A percentile compares a stretch with the other conserved stretches of the same genome.
Conservation (phyloP, 2,113 vertebrate genomes). For the Prietella phreatophila region DNA sequence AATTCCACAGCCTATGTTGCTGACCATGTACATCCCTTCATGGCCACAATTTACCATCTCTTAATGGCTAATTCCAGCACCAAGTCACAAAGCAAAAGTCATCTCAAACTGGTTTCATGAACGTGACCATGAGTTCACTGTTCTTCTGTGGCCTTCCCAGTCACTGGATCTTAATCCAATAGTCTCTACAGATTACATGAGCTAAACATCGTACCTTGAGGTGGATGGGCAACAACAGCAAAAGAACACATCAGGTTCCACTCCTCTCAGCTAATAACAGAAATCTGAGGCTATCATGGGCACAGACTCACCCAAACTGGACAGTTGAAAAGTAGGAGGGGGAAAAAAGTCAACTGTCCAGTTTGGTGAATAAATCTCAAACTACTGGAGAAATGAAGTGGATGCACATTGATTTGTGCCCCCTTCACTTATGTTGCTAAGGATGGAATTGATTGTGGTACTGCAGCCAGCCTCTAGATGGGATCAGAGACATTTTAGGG, state of each 20-base stretch:
- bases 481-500: not conserved
- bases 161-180: no score
- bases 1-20: no score
- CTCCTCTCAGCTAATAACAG: not conserved
- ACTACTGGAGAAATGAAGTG: not conserved
- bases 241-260: no score
- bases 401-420: not conserved
- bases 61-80: no score
- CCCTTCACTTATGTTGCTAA: not conserved
- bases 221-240: not conserved
- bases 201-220: not conserved
- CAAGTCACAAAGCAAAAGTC: no score
- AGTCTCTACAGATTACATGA: no score
- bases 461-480: constrained; percentile 15
- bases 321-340: not conserved
- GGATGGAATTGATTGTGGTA: not conserved
- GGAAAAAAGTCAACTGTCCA: not conserved
- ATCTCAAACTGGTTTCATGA: no score
- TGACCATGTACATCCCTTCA: no score
- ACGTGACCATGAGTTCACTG: no score
- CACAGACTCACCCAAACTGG: not conserved
- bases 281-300: no score
- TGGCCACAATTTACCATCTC: no score
- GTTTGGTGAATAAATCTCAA: not conserved
- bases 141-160: no score